Conservation (phyloP, 2,113 vertebrate genomes). For the Engystomops pustulosus region DNA sequence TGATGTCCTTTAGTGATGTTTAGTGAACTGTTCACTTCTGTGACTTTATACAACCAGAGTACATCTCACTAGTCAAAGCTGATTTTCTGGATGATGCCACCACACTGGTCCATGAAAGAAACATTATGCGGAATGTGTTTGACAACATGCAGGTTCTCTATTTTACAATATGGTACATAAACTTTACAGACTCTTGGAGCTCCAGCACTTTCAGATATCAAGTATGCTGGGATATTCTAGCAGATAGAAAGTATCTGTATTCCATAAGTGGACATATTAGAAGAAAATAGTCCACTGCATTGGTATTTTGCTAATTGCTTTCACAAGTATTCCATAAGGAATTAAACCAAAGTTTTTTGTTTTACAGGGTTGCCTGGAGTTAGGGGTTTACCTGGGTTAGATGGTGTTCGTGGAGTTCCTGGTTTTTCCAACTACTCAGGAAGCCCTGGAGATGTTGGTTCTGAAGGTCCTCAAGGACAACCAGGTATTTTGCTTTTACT, state of each 20-base stretch:
- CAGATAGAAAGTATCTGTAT: too few species aligned
- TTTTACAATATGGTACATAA: too few species aligned
- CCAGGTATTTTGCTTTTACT: conserved; percentile 75
- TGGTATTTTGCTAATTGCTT: not conserved
- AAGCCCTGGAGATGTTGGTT: conserved; percentile 79
- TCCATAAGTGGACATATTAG: too few species aligned
- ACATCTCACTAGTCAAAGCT: too few species aligned
- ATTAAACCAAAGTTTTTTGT: conserved; percentile 11
- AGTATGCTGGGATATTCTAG: not conserved
- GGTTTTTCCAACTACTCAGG: conserved; percentile 80
- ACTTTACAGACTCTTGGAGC: too few species aligned
- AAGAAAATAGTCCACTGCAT: not conserved
- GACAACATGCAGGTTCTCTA: too few species aligned
- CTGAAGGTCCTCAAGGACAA: conserved; percentile 76
- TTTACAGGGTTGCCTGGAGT: conserved; percentile 79
- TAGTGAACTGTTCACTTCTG: too few species aligned
- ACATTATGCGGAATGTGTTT: too few species aligned
- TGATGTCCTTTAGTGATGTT: too few species aligned
- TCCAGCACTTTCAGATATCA: not conserved
- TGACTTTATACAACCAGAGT: too few species aligned
- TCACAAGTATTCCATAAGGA: not conserved
- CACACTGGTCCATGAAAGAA: too few species aligned
- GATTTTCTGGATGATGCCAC: too few species aligned
- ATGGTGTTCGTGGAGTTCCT: conserved; percentile 76
- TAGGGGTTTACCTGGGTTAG: conserved; percentile 77